Conservation (phyloP, 2,113 vertebrate species). For the Ophiodon elongatus region DNA sequence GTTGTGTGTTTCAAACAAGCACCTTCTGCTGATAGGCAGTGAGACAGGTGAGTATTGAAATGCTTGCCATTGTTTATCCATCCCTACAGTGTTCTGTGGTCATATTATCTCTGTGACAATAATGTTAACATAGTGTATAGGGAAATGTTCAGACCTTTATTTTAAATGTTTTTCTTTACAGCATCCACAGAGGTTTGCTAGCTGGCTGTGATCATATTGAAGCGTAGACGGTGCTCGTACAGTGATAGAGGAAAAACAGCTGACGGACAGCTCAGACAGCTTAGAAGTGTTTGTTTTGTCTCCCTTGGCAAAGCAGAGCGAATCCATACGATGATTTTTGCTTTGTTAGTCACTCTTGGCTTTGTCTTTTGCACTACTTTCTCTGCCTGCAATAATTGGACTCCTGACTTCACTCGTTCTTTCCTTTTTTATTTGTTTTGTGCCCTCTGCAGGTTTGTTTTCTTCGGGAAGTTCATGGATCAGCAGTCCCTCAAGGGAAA, state of each 20-base stretch:
- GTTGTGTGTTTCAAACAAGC: not conserved
- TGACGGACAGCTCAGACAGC: constrained; percentile 34
- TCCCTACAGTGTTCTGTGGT: not conserved
- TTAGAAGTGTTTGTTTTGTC: constrained; percentile 56
- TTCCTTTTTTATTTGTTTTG: constrained; percentile 23
- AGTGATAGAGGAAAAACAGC: constrained; percentile 27
- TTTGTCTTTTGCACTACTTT: constrained; percentile 22
- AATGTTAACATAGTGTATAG: not conserved
- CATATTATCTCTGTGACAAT: not conserved
- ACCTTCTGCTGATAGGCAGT: not conserved
- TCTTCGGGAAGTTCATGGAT: constrained; percentile 71
- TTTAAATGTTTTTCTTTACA: constrained; percentile 18
- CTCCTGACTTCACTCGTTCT: constrained; percentile 20
- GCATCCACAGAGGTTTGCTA: constrained; percentile 19
- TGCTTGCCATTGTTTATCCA: not conserved
- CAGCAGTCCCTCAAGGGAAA: constrained; percentile 36
- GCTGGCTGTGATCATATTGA: constrained; percentile 6
- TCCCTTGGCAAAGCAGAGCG: constrained; percentile 34
- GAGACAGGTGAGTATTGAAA: not conserved
- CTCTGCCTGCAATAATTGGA: constrained; percentile 27
- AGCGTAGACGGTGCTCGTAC: constrained; percentile 2
- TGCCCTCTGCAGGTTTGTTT: constrained; percentile 66
- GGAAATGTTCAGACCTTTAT: constrained; percentile 11
- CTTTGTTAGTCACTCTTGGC: constrained; percentile 30
- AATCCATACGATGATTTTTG: constrained; percentile 46